Evolutionary conservation across 1,140 invertebrate species (phyloP).

Genomic region (Aphaenogaster floridana): DNA sequence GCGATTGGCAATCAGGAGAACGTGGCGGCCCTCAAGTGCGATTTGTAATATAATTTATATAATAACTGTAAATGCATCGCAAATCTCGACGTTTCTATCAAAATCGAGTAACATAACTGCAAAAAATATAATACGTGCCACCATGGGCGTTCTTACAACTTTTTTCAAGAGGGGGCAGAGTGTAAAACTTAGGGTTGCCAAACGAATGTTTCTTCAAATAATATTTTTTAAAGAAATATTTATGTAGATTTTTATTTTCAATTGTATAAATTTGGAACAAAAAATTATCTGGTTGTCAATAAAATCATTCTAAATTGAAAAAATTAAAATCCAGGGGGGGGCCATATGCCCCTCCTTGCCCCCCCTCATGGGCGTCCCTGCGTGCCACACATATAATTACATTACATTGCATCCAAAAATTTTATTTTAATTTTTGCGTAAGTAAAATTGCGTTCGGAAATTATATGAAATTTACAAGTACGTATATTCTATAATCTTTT

Average conservation of each 20-base stretch:
- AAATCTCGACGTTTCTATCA: background rate
- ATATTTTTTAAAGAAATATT: no score
- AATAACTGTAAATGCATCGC: slow-evolving; percentile 3
- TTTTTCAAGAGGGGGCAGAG: no score
- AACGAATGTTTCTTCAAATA: no score
- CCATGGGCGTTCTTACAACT: no score
- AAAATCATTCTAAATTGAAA: no score
- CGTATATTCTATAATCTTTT: background rate
- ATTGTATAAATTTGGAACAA: no score
- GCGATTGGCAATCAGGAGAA: slow-evolving; percentile 8
- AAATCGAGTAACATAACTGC: background rate
- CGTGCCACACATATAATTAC: background rate
- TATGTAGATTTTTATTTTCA: no score
- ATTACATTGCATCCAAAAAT: background rate
- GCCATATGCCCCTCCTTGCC: no score
- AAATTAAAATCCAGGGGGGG: no score
- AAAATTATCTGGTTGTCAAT: no score
- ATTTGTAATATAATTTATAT: slow-evolving; percentile 19
- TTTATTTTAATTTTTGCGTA: background rate
- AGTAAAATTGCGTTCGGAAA: background rate
- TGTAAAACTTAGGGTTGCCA: no score
- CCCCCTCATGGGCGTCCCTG: no score
- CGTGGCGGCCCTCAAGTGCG: background rate
- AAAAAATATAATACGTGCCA: background rate
- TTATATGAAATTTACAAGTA: background rate